These are phyloP conservation scores for Venturia canescens DNA, from an alignment of 1,140 invertebrate species.

Conservation along the genomic window DNA sequence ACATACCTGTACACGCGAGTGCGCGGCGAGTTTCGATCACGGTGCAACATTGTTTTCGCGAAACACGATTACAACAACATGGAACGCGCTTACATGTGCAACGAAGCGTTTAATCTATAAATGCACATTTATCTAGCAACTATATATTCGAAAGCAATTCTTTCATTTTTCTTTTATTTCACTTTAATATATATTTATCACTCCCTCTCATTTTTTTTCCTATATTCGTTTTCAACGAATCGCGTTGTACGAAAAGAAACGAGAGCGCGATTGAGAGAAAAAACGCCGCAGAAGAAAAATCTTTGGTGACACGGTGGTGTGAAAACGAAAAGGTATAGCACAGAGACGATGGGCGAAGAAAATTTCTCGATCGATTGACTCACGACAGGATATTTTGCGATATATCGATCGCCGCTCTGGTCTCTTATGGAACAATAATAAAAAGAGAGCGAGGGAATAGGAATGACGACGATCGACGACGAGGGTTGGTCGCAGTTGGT, in stretches of 20 bases:
- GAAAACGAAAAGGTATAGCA: not conserved
- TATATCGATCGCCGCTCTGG: not conserved
- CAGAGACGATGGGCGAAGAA: too few species aligned
- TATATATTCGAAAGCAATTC: constrained; percentile 21
- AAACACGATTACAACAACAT: constrained; percentile 20
- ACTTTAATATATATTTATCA: too few species aligned
- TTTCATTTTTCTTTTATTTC: not conserved
- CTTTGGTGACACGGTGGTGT: too few species aligned
- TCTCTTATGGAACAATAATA: not conserved
- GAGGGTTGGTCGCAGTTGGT: constrained; percentile 1
- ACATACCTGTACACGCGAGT: not conserved
- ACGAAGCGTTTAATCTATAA: constrained; percentile 34
- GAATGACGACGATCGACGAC: not conserved
- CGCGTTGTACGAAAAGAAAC: too few species aligned
- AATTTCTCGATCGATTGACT: not conserved
- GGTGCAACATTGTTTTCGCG: constrained; percentile 22
- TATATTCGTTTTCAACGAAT: not conserved
- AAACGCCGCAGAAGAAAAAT: too few species aligned
- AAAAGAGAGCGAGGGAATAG: not conserved
- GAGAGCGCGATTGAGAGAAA: too few species aligned
- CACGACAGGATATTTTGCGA: not conserved
- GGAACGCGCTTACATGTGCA: constrained; percentile 6
- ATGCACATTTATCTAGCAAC: constrained; percentile 11
- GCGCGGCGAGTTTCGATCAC: not conserved
- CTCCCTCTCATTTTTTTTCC: too few species aligned